Evolutionary conservation across 2,113 vertebrate species (phyloP), one percentile per base, ranked within the genome.

Genomic region (Sebastes fasciatus): DNA sequence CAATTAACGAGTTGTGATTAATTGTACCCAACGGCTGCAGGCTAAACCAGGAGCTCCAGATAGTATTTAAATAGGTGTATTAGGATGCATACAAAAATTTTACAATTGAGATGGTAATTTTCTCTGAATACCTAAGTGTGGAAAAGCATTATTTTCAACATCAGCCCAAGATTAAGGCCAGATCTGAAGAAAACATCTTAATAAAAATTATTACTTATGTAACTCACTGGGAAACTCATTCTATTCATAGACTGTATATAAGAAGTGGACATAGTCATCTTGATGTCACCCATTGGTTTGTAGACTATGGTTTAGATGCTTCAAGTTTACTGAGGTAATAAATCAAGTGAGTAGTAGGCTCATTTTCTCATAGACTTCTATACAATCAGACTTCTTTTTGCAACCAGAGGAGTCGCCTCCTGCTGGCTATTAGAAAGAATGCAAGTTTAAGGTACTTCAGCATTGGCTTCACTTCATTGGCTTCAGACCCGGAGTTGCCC

Each of bases 1-100:
- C 51, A 79, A 46, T 82, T 75, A 74, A 65, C 2, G 2, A 21
- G 17, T 6, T 14, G 1, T 54, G 54, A 74, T 74, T 42, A 42
- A 84, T 62, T 68, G 49, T 4, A 26, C 16, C 52, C 9, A 60
- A 61, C 13, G 49, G 7, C 16, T 1, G 51, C 55, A 21, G 51
- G 5, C 7, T 45, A 14, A 69, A 57, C 19, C 40, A 49, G n/a
- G 4, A 43, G 23, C n/a, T 58, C 5, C 16, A 26, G 5, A 43
- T 17, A 48, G 2, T 16, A 9, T 34, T 34, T 34, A 34, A 34
- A 34, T 9, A 55, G 2, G 51, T 67, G 10, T 12, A 13, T 57
- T 6, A 46, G 51, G 13, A 12, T 54, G 34, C 14, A 60, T 49
- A 11, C 26, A 1, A 48, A 23, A 6, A 4, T 21, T 2, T n/a